Percentiles rank a stretch among this genome's conserved stretches.
phyloP scores from a whole-genome alignment of 2,113 vertebrate genomes.

The Xenopus laevis region DNA sequence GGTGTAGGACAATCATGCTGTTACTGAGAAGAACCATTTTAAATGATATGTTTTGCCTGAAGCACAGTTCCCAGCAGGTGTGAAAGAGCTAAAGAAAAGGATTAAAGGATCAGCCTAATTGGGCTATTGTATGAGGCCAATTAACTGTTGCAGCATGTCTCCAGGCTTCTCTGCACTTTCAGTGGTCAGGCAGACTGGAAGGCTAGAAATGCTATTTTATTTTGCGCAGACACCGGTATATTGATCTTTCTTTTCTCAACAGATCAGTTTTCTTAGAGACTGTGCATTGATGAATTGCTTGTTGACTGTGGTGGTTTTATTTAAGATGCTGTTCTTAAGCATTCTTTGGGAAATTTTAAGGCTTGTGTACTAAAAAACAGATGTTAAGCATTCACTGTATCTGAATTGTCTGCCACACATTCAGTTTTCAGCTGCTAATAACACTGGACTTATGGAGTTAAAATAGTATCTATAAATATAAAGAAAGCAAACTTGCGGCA shows the following conservation, averaged over 20 bases:
- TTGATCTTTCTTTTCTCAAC: not conserved
- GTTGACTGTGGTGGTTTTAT: too few species aligned
- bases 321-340: too few species aligned
- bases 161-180: not conserved
- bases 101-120: slow-evolving; percentile 41
- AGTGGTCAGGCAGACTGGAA: slow-evolving; percentile 2
- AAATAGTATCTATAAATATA: too few species aligned
- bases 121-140: slow-evolving; percentile 31
- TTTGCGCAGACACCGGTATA: slow-evolving; percentile 2
- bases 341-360: too few species aligned
- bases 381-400: too few species aligned
- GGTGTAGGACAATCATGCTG: not conserved
- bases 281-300: too few species aligned
- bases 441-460: too few species aligned
- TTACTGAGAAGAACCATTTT: slow-evolving; percentile 7
- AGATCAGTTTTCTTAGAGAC: not conserved
- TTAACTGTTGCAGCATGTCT: slow-evolving; percentile 20
- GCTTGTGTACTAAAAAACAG: too few species aligned
- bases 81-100: slow-evolving; percentile 30
- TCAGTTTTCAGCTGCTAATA: too few species aligned
- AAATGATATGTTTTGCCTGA: slow-evolving; percentile 20
- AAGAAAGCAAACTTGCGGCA: too few species aligned
- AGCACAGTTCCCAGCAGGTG: slow-evolving; percentile 15
- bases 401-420: too few species aligned
- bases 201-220: slow-evolving; percentile 6